phyloP scores from a whole-genome alignment of 2,888 invertebrate genomes.

The Acanthosoma haemorrhoidale region DNA sequence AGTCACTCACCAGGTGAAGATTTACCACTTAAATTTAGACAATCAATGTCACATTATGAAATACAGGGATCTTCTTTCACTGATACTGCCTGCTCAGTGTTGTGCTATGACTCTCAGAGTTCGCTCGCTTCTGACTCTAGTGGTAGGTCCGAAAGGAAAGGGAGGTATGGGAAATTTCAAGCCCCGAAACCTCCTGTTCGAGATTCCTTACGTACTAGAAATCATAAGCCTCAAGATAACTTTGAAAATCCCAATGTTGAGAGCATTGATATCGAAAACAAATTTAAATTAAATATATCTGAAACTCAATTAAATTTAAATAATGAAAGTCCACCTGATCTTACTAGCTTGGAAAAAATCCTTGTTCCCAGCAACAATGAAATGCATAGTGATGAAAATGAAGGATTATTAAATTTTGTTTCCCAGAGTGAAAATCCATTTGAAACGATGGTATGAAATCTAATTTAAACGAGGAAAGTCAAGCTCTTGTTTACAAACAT shows the following conservation, averaged over 20 bases:
- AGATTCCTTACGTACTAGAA: not conserved
- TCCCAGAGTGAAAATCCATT: slow-evolving; percentile 3
- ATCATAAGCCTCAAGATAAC: too few relatives aligned
- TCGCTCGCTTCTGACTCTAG: not conserved
- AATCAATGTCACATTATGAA: not conserved
- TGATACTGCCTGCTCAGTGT: not conserved
- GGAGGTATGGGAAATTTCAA: slow-evolving; percentile 12
- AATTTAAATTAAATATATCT: not conserved
- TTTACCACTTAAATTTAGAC: not conserved
- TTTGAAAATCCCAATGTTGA: not conserved
- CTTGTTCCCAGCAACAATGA: not conserved
- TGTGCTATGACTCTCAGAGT: not conserved
- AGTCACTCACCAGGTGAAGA: not conserved
- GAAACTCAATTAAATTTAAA: not conserved
- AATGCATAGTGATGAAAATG: not conserved
- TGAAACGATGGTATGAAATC: not conserved
- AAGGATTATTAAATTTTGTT: not conserved
- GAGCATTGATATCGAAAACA: too few relatives aligned
- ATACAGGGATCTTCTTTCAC: not conserved
- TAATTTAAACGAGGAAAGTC: too few relatives aligned
- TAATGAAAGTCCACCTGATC: not conserved
- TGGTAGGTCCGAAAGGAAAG: slow-evolving; percentile 20
- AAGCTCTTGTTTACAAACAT: too few relatives aligned
- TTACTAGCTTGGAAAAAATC: not conserved
- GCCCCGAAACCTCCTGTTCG: slow-evolving; percentile 6